phyloP scores from a whole-genome alignment of 2,888 invertebrate genomes.

The Melieria omissa region DNA sequence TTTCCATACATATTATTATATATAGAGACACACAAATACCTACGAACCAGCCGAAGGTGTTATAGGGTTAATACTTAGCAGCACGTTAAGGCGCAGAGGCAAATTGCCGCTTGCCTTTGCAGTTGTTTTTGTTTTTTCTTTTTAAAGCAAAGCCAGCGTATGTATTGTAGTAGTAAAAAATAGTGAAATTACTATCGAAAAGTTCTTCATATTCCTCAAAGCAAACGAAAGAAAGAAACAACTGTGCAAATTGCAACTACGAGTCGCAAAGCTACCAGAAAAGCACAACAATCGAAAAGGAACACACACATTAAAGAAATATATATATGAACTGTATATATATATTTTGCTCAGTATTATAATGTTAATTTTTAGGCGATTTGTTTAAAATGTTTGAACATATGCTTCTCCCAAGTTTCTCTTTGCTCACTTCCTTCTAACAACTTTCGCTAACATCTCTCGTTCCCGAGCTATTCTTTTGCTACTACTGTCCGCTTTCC shows the following conservation, averaged over 20 bases:
- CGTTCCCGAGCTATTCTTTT: constrained; percentile 18
- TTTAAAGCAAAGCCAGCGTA: too few relatives aligned
- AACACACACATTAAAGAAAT: background rate
- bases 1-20: constrained; percentile 30
- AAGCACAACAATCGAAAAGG: background rate
- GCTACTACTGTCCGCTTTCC: constrained; percentile 27
- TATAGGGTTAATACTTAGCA: too few relatives aligned
- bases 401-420: constrained; percentile 17
- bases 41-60: constrained; percentile 3
- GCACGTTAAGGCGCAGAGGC: too few relatives aligned
- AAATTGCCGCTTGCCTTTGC: too few relatives aligned
- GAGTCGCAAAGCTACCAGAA: background rate
- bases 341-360: constrained; percentile 66
- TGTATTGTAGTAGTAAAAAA: too few relatives aligned
- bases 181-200: too few relatives aligned
- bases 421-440: too few relatives aligned
- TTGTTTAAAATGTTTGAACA: constrained; percentile 45
- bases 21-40: constrained; percentile 29
- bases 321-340: constrained; percentile 28
- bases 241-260: too few relatives aligned
- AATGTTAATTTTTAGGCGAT: constrained; percentile 64
- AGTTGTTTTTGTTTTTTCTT: too few relatives aligned
- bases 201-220: too few relatives aligned
- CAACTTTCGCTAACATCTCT: too few relatives aligned
- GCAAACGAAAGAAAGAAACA: too few relatives aligned